Evolutionary conservation across 2,113 vertebrate species (phyloP), one percentile per base, ranked within the genome.

Genomic region (Phocoena sinus): DNA sequence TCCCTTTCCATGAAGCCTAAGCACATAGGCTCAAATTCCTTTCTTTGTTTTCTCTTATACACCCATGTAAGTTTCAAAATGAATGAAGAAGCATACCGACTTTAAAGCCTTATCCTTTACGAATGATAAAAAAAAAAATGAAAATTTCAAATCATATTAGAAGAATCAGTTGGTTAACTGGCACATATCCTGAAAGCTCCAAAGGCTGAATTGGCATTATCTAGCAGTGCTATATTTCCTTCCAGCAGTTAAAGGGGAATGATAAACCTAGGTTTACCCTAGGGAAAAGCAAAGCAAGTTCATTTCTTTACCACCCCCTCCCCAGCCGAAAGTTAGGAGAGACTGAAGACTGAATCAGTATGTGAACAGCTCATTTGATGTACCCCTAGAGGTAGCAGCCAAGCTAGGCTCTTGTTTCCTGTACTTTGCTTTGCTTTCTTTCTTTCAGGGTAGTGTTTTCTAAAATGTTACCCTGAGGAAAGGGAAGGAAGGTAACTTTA

Each of bases 11-110:
- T 28, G 50, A 96, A 93, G 90, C 94, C 97, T 93, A 96, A 95
- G 88, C 65, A 89, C n/a, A 84, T 14, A 47, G 76, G 67, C 94
- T 97, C 86, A 87, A 82, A 82, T 38, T 53, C 23, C 96, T 28
- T 92, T 97, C 67, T 83, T 97, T 60, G 76, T 94, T 97, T 81
- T 95, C 50, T 91, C 53, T 77, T 83, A 65, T n/a, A 93, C 18
- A 96, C 94, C 58, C 92, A 98, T 92, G 82, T 71, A 95, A 89
- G 92, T 82, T 97, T 98, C 89, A 97, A 98, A 97, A 98, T 94
- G 84, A 97, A 96, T 88, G 67, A 97, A 97, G 96, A 96, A 97
- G 91, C 18, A 85, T 79, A 97, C 97, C 84, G 97, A 96, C 95
- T 97, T 90, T 97, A 98, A 97, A 97, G 96, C 86, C 44, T 90